Base-by-base conservation (phyloP, 2,888 invertebrate genomes). In the Trachelus tabidus region DNA sequence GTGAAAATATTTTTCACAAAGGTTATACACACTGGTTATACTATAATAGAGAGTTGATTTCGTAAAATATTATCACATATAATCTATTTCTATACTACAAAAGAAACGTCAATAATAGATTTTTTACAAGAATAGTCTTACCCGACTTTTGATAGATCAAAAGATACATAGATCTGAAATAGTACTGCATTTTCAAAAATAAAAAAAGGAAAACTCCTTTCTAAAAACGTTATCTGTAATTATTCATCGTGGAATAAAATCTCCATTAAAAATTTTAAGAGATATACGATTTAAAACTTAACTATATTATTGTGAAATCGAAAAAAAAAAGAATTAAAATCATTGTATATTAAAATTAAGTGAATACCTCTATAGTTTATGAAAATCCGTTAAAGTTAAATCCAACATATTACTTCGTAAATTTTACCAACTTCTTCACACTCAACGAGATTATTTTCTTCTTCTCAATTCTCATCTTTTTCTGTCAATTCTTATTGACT, bases 1-100 rank as follows among this genome's bases (percentile, higher is more conserved):
- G 30, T 73, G 77, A 73, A 69, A 77, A 12, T 68, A 73, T 74
- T 76, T 80, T 56, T 56, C 56, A 56, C 56, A 56, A 56, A 6
- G 15, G 23, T 23, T 56, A 23, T 0, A 9, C 15, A 56, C 9
- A 23, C 56, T 6, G 23, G 56, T 23, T 23, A 56, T 56, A 56
- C 23, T 56, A 56, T 23, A 56, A 56, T 23, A 56, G 56, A 56
- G 56, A 56, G 40, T 40, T 40, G 15, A 40, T 15, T 40, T 40
- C 2, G 6, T 15, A 40, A 40, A 15, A 15, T 15, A 40, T 40
- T 15, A 15, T 1, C 15, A 15, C 6, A 15, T 40, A 15, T 40
- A 40, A 15, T 40, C 4, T 15, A 15, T 40, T 40, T 56, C 23
- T 56, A 56, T 56, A 23, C 56, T 23, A 9, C 23, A 56, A 6